Percentiles rank a stretch among this genome's conserved stretches.
phyloP scores from a whole-genome alignment of 2,113 vertebrate species.

The Cyphomyrus plagiostoma region DNA sequence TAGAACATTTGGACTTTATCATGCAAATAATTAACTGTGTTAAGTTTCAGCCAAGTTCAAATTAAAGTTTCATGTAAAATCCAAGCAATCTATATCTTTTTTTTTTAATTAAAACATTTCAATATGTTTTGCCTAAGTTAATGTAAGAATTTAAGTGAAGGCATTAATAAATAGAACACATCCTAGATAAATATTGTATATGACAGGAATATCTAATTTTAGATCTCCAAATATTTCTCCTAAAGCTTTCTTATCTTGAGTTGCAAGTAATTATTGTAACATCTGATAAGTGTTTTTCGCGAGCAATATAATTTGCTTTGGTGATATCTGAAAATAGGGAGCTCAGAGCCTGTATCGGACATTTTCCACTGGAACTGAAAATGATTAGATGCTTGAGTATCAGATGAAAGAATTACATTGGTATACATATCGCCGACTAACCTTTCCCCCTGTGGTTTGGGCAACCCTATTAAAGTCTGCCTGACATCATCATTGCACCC shows the following conservation, averaged over 20 bases:
- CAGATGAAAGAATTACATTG: background rate
- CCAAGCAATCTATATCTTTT: background rate
- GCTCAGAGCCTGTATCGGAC: background rate
- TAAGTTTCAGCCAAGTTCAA: background rate
- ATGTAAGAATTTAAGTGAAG: background rate
- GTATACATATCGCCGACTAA: background rate
- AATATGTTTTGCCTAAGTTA: background rate
- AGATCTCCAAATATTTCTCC: background rate
- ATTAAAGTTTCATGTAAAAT: background rate
- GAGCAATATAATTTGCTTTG: background rate
- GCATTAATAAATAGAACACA: background rate
- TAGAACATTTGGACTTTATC: background rate
- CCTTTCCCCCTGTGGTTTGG: background rate
- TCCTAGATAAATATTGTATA: background rate
- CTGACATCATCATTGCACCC: background rate
- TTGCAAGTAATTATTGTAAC: background rate
- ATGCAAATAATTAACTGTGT: background rate
- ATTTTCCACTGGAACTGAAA: background rate
- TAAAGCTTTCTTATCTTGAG: background rate
- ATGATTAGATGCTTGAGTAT: background rate
- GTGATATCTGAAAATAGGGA: background rate
- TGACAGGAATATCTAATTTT: background rate
- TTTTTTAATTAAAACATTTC: background rate
- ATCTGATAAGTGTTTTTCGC: background rate
- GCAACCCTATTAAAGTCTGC: background rate